Conservation (phyloP, 2,888 invertebrate species). For the Idaea dimidiata region DNA sequence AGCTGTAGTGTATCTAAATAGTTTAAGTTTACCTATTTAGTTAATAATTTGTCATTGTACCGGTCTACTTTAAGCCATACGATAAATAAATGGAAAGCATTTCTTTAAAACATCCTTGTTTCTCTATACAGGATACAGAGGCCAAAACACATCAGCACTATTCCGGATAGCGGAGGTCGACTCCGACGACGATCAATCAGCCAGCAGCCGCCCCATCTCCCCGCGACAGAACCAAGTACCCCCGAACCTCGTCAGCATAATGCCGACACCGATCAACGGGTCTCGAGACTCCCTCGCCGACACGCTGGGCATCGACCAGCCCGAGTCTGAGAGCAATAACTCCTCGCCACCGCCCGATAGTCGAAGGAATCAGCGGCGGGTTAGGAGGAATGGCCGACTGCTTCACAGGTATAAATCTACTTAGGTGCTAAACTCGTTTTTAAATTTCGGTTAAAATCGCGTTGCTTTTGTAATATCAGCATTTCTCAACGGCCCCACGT, state of each 20-base stretch:
- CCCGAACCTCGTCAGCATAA: slow-evolving; percentile 75
- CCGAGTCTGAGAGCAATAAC: slow-evolving; percentile 45
- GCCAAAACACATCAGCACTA: slow-evolving; percentile 63
- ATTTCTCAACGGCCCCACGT: too few relatives aligned
- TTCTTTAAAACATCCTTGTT: too few relatives aligned
- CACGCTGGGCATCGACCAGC: slow-evolving; percentile 54
- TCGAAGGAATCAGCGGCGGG: slow-evolving; percentile 46
- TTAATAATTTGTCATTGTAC: too few relatives aligned
- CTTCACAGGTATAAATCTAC: slow-evolving; percentile 30
- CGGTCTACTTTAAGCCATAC: too few relatives aligned
- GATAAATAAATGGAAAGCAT: too few relatives aligned
- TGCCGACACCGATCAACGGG: slow-evolving; percentile 82
- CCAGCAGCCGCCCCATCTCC: slow-evolving; percentile 62
- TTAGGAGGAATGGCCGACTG: slow-evolving; percentile 53
- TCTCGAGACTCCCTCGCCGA: slow-evolving; percentile 70
- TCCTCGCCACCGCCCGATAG: slow-evolving; percentile 46
- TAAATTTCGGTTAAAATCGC: too few relatives aligned
- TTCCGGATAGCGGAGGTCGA: slow-evolving; percentile 81
- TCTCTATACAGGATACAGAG: slow-evolving; percentile 60
- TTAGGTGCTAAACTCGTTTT: too few relatives aligned
- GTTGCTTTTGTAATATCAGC: too few relatives aligned
- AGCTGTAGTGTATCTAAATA: too few relatives aligned
- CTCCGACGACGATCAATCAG: slow-evolving; percentile 83
- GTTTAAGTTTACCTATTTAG: too few relatives aligned
- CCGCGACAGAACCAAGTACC: slow-evolving; percentile 54